Percentiles rank a stretch among this genome's conserved stretches.
Conservation (phyloP, 2,888 invertebrate genomes). For the Drosophila flavopinicola region DNA sequence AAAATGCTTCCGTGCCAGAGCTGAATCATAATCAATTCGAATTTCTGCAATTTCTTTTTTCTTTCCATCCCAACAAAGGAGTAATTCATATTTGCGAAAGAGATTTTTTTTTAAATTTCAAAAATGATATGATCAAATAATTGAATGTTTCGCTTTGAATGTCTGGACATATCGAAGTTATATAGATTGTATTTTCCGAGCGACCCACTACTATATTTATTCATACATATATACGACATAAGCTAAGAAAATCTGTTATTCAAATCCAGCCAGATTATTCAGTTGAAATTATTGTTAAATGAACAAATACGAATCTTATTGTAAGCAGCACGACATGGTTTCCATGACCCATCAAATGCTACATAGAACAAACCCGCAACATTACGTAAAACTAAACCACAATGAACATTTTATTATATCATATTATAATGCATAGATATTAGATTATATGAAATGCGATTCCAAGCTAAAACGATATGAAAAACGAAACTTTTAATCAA, state of each 20-base stretch:
- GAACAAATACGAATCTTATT: slow-evolving; percentile 19
- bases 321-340: slow-evolving; percentile 26
- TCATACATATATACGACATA: slow-evolving; percentile 3
- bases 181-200: not conserved
- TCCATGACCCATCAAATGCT: slow-evolving; percentile 19
- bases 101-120: no score
- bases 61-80: not conserved
- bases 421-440: slow-evolving; percentile 7
- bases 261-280: slow-evolving; percentile 11
- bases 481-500: slow-evolving; percentile 21
- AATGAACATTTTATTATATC: no score
- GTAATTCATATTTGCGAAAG: no score
- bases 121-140: no score
- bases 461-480: slow-evolving; percentile 24
- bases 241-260: slow-evolving; percentile 12
- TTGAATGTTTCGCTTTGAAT: not conserved
- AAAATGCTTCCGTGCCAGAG: not conserved
- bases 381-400: slow-evolving; percentile 48
- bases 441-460: slow-evolving; percentile 30
- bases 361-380: slow-evolving; percentile 31
- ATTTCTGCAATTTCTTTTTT: not conserved
- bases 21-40: not conserved
- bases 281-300: slow-evolving; percentile 33
- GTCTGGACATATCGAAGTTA: not conserved
- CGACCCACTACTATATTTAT: slow-evolving; percentile 4